Conservation (phyloP, 2,888 invertebrate species). For the Bombylius major region DNA sequence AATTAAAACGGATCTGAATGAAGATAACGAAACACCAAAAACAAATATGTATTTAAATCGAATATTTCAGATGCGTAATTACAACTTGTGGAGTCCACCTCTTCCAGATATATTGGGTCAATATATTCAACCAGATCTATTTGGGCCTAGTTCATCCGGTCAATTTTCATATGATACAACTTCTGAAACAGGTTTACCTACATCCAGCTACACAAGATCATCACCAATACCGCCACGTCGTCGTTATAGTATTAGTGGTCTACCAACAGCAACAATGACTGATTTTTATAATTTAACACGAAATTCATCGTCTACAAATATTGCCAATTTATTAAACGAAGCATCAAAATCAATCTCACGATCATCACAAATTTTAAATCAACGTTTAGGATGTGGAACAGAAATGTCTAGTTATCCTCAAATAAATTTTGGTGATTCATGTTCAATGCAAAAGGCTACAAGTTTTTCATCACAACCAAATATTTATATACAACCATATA, state of each 20-base stretch:
- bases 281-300: slow-evolving; percentile 25
- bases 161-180: slow-evolving; percentile 6
- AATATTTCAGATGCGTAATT: slow-evolving; percentile 39
- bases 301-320: slow-evolving; percentile 28
- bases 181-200: slow-evolving; percentile 3
- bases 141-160: slow-evolving; percentile 19
- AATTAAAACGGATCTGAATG: background rate
- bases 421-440: slow-evolving; percentile 27
- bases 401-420: slow-evolving; percentile 34
- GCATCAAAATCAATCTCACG: slow-evolving; percentile 37
- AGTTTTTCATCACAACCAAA: slow-evolving; percentile 37
- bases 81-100: slow-evolving; percentile 35
- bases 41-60: slow-evolving; percentile 24
- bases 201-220: slow-evolving; percentile 8
- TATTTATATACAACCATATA: slow-evolving; percentile 34
- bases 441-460: slow-evolving; percentile 32
- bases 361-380: slow-evolving; percentile 34
- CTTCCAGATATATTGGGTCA: slow-evolving; percentile 34
- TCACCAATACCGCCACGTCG: slow-evolving; percentile 24
- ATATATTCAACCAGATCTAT: slow-evolving; percentile 25
- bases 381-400: slow-evolving; percentile 29
- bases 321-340: slow-evolving; percentile 35
- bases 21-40: slow-evolving; percentile 4
- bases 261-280: slow-evolving; percentile 35
- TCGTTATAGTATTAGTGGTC: slow-evolving; percentile 36